These are phyloP conservation scores for Nebria brevicollis DNA, from an alignment of 2,888 invertebrate genomes.

Conservation along the genomic window DNA sequence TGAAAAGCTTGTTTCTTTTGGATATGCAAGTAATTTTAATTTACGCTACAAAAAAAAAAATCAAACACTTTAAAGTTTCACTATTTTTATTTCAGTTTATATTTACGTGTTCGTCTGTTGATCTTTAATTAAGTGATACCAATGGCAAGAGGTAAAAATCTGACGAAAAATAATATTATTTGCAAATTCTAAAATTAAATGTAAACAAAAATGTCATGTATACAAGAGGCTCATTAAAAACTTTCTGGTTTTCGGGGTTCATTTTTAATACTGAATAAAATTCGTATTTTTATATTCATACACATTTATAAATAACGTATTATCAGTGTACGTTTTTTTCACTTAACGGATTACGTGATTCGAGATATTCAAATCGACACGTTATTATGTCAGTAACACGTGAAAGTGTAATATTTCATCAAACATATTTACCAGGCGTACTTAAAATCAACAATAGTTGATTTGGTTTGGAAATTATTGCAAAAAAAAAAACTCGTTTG, in stretches of 20 bases:
- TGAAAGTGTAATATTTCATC: too few species aligned
- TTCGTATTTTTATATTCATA: background rate
- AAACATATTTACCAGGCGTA: too few species aligned
- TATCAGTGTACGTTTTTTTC: too few species aligned
- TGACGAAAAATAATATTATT: background rate
- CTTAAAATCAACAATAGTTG: too few species aligned
- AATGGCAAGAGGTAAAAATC: background rate
- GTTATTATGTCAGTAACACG: too few species aligned
- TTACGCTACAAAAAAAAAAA: background rate
- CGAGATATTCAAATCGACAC: too few species aligned
- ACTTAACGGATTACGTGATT: too few species aligned
- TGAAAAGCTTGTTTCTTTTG: background rate
- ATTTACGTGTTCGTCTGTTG: background rate
- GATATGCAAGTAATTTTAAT: background rate
- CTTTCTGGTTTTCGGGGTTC: background rate
- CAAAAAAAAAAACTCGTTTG: background rate
- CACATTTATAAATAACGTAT: background rate
- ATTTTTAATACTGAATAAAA: background rate
- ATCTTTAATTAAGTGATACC: background rate
- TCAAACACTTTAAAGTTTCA: background rate
- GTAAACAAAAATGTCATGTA: background rate
- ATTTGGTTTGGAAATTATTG: background rate
- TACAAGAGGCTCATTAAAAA: background rate
- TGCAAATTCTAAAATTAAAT: background rate
- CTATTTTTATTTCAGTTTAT: background rate